These are phyloP conservation scores for Epinotia brunnichana DNA, from an alignment of 2,888 invertebrate genomes.

Conservation along the genomic window DNA sequence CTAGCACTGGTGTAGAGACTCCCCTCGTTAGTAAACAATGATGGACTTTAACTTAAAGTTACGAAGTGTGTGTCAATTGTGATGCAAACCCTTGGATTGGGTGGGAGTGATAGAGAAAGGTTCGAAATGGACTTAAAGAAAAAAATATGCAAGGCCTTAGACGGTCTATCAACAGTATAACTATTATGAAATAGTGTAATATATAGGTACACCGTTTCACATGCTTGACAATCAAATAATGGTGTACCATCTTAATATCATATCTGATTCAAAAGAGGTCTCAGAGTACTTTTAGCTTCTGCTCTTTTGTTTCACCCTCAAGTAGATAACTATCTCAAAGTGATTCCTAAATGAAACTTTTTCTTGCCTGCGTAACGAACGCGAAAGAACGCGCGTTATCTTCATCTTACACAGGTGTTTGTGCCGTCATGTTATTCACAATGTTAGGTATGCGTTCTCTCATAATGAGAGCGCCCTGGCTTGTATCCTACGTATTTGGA, in stretches of 20 bases:
- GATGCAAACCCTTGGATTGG: too few relatives aligned
- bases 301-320: not conserved
- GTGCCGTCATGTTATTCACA: not conserved
- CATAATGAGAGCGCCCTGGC: slow-evolving; percentile 25
- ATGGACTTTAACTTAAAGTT: not conserved
- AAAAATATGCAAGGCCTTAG: too few relatives aligned
- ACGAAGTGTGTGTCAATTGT: not conserved
- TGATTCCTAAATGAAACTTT: slow-evolving; percentile 26
- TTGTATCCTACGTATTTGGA: not conserved
- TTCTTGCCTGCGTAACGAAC: not conserved
- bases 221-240: too few relatives aligned
- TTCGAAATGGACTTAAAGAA: not conserved
- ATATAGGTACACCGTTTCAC: too few relatives aligned
- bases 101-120: too few relatives aligned
- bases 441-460: slow-evolving; percentile 17
- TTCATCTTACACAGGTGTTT: slow-evolving; percentile 33
- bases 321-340: not conserved
- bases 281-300: not conserved
- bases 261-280: too few relatives aligned
- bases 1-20: not conserved
- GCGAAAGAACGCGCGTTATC: slow-evolving; percentile 28
- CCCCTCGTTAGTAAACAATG: not conserved
- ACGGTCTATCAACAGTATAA: too few relatives aligned
- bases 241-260: too few relatives aligned
- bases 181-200: too few relatives aligned